Percentiles rank a stretch among this genome's conserved stretches.
Conservation (phyloP, 2,888 invertebrate genomes). For the Drosophila kuntzei region DNA sequence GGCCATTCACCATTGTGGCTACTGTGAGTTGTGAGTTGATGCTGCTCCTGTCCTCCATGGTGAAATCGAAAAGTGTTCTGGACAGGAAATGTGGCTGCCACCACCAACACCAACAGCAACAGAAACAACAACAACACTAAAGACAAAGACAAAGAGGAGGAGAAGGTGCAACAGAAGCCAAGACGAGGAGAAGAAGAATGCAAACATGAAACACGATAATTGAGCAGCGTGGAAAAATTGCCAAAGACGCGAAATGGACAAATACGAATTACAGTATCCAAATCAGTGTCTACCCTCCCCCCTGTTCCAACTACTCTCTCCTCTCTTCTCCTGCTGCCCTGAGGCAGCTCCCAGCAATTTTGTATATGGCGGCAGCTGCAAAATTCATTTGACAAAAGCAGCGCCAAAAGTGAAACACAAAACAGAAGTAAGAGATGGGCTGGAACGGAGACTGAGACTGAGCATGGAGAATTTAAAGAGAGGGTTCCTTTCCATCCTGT, state of each 20-base stretch:
- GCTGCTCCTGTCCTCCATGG: conserved; percentile 50
- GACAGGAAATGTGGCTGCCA: conserved; percentile 75
- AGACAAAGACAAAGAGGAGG: conserved; percentile 20
- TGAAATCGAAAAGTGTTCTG: conserved; percentile 73
- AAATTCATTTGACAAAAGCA: conserved; percentile 80
- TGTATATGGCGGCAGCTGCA: conserved; percentile 81
- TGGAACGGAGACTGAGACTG: neutral
- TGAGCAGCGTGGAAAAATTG: conserved; percentile 82
- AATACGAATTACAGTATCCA: conserved; percentile 82
- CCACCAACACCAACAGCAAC: conserved; percentile 20
- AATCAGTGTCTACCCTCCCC: conserved; percentile 71
- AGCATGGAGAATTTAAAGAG: conserved; percentile 7
- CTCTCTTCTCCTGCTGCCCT: conserved; percentile 28
- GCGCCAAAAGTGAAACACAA: conserved; percentile 59
- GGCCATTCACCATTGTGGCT: conserved; percentile 50
- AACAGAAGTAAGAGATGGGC: conserved; percentile 29
- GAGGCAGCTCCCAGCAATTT: conserved; percentile 62
- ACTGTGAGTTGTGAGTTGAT: conserved; percentile 49
- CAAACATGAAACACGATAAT: conserved; percentile 80
- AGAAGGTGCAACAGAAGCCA: conserved; percentile 58
- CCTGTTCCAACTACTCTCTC: too few relatives aligned
- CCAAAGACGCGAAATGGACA: conserved; percentile 80
- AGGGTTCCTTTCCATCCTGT: conserved; percentile 31
- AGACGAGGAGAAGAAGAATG: conserved; percentile 59
- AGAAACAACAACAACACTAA: conserved; percentile 8